These are phyloP conservation scores for Philopedon plagiatum DNA, from an alignment of 2,888 invertebrate species.

Conservation along the genomic window DNA sequence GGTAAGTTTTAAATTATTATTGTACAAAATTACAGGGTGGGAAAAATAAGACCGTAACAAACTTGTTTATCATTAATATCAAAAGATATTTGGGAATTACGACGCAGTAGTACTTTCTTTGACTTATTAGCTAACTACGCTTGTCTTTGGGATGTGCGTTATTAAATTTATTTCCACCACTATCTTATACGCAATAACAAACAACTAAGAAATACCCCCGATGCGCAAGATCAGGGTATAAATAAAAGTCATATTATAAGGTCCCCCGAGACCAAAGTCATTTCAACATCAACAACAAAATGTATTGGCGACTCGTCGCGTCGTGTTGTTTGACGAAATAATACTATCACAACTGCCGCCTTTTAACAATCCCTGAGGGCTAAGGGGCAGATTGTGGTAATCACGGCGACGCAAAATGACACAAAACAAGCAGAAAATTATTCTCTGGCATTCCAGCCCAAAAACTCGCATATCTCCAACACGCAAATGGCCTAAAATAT, in stretches of 20 bases:
- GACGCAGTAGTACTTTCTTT: no score
- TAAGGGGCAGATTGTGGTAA: not conserved
- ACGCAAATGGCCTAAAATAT: not conserved
- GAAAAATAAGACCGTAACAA: no score
- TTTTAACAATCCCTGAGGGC: not conserved
- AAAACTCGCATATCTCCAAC: not conserved
- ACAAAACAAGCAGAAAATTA: conserved; percentile 7
- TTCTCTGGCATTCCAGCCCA: not conserved
- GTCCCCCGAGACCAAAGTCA: not conserved
- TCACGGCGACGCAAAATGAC: not conserved
- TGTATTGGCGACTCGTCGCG: not conserved
- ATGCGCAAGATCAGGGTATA: not conserved
- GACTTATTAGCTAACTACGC: no score
- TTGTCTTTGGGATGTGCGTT: no score
- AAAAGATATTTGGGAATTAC: no score
- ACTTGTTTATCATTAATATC: no score
- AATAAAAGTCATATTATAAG: not conserved
- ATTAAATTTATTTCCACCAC: not conserved
- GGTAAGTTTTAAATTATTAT: no score
- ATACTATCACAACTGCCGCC: not conserved
- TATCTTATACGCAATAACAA: not conserved
- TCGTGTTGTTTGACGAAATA: not conserved
- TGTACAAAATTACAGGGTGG: no score
- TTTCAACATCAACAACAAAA: conserved; percentile 1
- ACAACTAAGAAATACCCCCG: not conserved